phyloP scores from a whole-genome alignment of 2,888 invertebrate genomes.

The Drosophila nr. medialis region DNA sequence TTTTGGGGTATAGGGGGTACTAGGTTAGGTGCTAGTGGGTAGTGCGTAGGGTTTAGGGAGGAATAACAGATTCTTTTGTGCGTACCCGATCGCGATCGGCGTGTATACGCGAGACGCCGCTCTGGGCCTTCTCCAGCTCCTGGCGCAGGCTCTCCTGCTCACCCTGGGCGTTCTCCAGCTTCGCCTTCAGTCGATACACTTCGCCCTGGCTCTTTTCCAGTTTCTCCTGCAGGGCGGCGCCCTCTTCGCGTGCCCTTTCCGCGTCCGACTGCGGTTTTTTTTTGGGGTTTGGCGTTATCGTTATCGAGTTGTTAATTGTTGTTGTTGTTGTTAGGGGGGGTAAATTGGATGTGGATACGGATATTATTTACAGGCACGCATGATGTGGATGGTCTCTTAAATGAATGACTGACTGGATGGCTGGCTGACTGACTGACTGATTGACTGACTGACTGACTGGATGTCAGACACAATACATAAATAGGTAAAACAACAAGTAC shows the following conservation, averaged over 20 bases:
- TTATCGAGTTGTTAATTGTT: constrained; percentile 32
- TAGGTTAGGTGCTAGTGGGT: neutral
- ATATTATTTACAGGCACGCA: constrained; percentile 75
- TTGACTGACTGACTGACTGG: constrained; percentile 28
- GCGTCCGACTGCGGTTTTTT: constrained; percentile 88
- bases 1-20: neutral
- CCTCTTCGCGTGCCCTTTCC: constrained; percentile 93
- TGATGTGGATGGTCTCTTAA: constrained; percentile 60
- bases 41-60: neutral
- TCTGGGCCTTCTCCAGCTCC: constrained; percentile 94
- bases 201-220: constrained; percentile 97
- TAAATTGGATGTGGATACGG: constrained; percentile 76
- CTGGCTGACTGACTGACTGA: constrained; percentile 32
- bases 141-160: constrained; percentile 97
- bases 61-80: constrained; percentile 19
- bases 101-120: constrained; percentile 92
- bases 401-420: constrained; percentile 67
- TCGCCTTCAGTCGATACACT: constrained; percentile 96
- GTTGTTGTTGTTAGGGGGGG: constrained; percentile 48
- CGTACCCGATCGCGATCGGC: constrained; percentile 92
- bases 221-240: constrained; percentile 94
- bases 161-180: constrained; percentile 97
- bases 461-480: constrained; percentile 47
- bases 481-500: constrained; percentile 58
- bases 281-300: constrained; percentile 15